Percentiles rank a stretch among this genome's conserved stretches.
Evolutionary conservation across 2,888 invertebrate genomes (phyloP).

Genomic region (Conistra vaccinii): DNA sequence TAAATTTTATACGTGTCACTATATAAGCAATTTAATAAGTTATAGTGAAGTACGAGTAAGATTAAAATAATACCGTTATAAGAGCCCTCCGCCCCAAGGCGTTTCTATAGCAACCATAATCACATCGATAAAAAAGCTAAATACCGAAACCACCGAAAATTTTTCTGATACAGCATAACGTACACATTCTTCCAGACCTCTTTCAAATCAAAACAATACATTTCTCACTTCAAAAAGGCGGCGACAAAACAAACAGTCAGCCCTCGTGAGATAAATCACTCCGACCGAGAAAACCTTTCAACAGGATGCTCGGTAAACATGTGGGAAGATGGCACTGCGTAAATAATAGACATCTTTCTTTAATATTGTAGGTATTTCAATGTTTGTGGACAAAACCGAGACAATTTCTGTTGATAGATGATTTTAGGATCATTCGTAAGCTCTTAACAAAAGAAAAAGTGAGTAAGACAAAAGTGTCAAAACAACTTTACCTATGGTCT

Average conservation of each 20-base stretch:
- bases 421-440: background rate
- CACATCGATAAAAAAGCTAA: background rate
- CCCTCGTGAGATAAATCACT: slow-evolving; percentile 45
- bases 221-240: slow-evolving; percentile 19
- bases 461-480: background rate
- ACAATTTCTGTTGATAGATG: background rate
- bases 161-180: background rate
- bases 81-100: background rate
- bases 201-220: slow-evolving; percentile 26
- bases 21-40: too few species aligned
- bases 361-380: slow-evolving; percentile 4
- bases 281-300: slow-evolving; percentile 56
- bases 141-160: too few species aligned
- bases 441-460: too few species aligned
- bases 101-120: background rate
- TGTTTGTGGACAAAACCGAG: background rate
- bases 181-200: background rate
- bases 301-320: slow-evolving; percentile 37
- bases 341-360: slow-evolving; percentile 36
- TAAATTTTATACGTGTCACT: too few species aligned
- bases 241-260: slow-evolving; percentile 31
- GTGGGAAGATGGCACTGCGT: slow-evolving; percentile 10
- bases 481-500: background rate
- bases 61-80: background rate
- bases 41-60: too few species aligned